phyloP scores from a whole-genome alignment of 2,888 invertebrate species.

The Drosophila mulleri region DNA sequence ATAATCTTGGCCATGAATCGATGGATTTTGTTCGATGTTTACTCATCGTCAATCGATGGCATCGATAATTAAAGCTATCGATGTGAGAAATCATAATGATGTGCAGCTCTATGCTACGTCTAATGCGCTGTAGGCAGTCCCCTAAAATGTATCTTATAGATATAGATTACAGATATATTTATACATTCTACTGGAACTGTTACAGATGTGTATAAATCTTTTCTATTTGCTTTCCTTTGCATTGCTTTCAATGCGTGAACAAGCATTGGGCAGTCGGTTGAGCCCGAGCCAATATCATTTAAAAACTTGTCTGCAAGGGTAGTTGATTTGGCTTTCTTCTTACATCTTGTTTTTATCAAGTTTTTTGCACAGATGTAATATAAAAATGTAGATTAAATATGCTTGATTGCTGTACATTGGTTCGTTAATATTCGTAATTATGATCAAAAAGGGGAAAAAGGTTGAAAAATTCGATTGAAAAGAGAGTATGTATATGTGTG shows the following conservation, averaged over 20 bases:
- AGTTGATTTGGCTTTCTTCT: not conserved
- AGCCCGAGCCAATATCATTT: not conserved
- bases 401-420: not conserved
- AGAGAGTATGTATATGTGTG: not conserved
- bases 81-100: too few species aligned
- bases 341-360: not conserved
- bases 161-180: too few species aligned
- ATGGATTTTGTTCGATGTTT: too few species aligned
- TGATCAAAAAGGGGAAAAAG: not conserved
- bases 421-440: slow-evolving; percentile 3
- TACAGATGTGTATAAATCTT: too few species aligned
- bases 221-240: not conserved
- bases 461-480: not conserved
- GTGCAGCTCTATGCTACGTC: too few species aligned
- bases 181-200: too few species aligned
- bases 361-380: not conserved
- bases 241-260: not conserved
- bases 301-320: not conserved
- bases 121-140: too few species aligned
- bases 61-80: too few species aligned
- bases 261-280: not conserved
- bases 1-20: too few species aligned
- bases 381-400: not conserved
- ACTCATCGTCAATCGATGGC: too few species aligned
- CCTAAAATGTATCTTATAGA: too few species aligned